Percentiles rank a stretch among this genome's conserved stretches.
phyloP scores from a whole-genome alignment of 2,113 vertebrate species.

The Laterallus jamaicensis region DNA sequence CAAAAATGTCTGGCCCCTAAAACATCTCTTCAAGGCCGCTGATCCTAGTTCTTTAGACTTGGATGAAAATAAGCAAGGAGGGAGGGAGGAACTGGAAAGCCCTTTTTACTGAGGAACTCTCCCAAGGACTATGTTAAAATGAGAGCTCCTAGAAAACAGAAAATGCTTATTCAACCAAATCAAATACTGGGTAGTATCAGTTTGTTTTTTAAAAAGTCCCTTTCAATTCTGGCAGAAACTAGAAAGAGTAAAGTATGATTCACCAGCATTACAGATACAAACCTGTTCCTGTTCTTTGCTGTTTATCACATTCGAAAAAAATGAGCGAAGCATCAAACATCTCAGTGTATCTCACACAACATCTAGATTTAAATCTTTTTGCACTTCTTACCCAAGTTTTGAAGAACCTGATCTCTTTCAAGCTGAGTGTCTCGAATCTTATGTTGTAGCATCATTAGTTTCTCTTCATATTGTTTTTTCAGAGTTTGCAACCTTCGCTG shows the following conservation, averaged over 20 bases:
- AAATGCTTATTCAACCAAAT: background rate
- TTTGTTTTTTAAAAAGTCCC: background rate
- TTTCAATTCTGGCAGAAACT: background rate
- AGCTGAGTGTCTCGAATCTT: constrained; percentile 97
- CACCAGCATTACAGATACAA: background rate
- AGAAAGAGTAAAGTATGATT: background rate
- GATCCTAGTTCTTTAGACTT: background rate
- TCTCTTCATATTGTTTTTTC: constrained; percentile 97
- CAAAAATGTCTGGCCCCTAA: background rate
- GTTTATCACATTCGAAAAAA: background rate
- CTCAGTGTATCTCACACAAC: background rate
- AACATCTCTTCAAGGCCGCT: background rate
- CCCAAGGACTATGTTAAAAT: background rate
- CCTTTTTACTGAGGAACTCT: background rate
- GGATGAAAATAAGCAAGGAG: background rate
- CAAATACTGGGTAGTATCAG: background rate
- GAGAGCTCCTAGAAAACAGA: background rate
- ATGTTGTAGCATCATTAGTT: constrained; percentile 93
- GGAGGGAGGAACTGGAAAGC: background rate
- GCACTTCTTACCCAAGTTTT: constrained; percentile 87
- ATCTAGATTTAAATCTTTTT: background rate
- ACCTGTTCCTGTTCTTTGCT: background rate
- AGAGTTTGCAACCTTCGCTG: constrained; percentile 93
- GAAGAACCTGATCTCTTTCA: constrained; percentile 96
- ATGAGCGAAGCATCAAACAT: background rate